Evolutionary conservation across 2,113 vertebrate species (phyloP).

Genomic region (Eretmodus cyanostictus): DNA sequence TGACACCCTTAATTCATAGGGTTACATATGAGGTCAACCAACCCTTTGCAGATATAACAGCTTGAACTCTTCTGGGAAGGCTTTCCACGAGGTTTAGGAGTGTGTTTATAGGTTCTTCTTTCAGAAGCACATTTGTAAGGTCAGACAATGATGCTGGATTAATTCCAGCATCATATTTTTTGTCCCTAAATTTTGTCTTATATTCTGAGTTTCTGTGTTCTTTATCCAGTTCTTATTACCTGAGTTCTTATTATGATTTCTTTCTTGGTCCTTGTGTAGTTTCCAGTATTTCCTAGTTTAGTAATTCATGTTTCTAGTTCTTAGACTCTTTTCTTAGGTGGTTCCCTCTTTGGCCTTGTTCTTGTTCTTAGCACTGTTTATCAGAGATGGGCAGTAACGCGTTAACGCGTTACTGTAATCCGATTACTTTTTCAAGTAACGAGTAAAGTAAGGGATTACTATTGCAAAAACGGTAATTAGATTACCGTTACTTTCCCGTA

Average conservation of each 20-base stretch:
- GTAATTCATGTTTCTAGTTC: not conserved
- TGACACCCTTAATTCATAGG: not conserved
- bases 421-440: no score
- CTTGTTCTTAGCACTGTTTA: not conserved
- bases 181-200: not conserved
- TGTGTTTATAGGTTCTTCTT: not conserved
- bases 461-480: no score
- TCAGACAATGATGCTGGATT: not conserved
- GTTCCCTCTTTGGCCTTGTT: not conserved
- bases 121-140: not conserved
- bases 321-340: not conserved
- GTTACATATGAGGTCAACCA: not conserved
- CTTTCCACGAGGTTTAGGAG: not conserved
- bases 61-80: not conserved
- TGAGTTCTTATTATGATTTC: not conserved
- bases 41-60: not conserved
- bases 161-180: not conserved
- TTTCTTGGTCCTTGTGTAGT: not conserved
- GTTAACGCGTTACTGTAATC: no score
- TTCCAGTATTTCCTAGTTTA: not conserved
- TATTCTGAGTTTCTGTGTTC: not conserved
- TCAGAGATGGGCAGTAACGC: no score
- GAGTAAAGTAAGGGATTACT: no score
- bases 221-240: not conserved
- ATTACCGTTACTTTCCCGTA: no score